Evolutionary conservation across 1,140 invertebrate species (phyloP), one percentile per base, ranked within the genome.

Genomic region (Camponotus pennsylvanicus): DNA sequence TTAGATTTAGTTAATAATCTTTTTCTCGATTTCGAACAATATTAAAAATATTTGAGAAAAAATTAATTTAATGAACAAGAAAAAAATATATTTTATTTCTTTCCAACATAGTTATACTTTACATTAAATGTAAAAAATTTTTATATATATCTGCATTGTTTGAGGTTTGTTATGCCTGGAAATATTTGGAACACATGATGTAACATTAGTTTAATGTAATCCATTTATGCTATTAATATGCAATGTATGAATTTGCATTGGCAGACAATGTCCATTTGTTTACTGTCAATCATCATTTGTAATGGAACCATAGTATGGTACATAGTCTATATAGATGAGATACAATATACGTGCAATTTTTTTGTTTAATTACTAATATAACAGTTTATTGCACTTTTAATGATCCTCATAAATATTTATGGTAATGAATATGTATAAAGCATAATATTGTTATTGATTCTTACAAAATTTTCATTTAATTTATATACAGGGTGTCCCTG

Each of bases 221-320:
- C 88, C 79, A 79, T 85, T 93, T 57, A 70, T 88, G 85, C 91
- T 88, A 80, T 94, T 93, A 67, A 90, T 88, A 85, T 92, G 93
- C 69, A 90, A 63, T 32, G 90, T 49, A 42, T 94, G 92, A 86
- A 91, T 90, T 87, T 93, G 94, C 52, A 86, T 13, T 76, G 91
- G 76, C 77, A 79, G 78, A 92, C 90, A 91, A 79, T 93, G 94
- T 87, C 92, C 92, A 90, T 88, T 92, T 76, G 93, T 88, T 89
- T 94, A 94, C 75, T 94, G 94, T 86, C 89, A 91, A 90, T 91
- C 93, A 95, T 93, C 89, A 94, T 92, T 89, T 94, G 94, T 40
- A 93, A 89, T 70, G 92, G 93, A 84, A 91, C 92, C 84, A 93
- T 92, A 90, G 94, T 87, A 84, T 95, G 95, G 93, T 95, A 94